Conservation (phyloP, 2,797 vertebrate genomes). For the Protonibea diacanthus region DNA sequence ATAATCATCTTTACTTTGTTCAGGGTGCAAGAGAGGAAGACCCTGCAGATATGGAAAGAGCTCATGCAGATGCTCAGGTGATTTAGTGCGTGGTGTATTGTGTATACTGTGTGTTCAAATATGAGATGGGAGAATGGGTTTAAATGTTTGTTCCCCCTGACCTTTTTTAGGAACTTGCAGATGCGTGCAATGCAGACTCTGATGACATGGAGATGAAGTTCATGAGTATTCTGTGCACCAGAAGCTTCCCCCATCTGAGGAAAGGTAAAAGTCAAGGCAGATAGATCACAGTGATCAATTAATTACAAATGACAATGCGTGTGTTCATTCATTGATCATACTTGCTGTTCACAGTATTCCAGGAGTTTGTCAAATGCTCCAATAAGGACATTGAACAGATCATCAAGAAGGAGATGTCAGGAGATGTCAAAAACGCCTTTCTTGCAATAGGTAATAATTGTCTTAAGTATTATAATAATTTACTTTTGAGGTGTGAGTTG, state of each 20-base stretch:
- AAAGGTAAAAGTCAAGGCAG: slow-evolving; percentile 85
- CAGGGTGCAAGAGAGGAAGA: slow-evolving; percentile 94
- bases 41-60: slow-evolving; percentile 86
- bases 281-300: neutral
- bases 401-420: slow-evolving; percentile 97
- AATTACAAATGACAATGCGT: neutral
- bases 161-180: slow-evolving; percentile 89
- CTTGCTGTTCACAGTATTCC: slow-evolving; percentile 88
- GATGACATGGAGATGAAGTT: slow-evolving; percentile 94
- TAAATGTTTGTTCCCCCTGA: slow-evolving; percentile 18
- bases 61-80: slow-evolving; percentile 91
- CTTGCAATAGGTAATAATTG: slow-evolving; percentile 90
- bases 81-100: slow-evolving; percentile 34
- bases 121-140: slow-evolving; percentile 8
- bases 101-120: neutral
- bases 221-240: slow-evolving; percentile 95
- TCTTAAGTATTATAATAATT: neutral
- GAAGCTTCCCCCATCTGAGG: slow-evolving; percentile 94
- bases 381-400: slow-evolving; percentile 96
- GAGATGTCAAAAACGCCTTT: slow-evolving; percentile 92
- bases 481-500: slow-evolving; percentile 1
- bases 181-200: slow-evolving; percentile 90
- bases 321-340: neutral
- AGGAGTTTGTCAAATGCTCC: slow-evolving; percentile 94
- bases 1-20: slow-evolving; percentile 16